phyloP scores from a whole-genome alignment of 1,140 invertebrate genomes.

The Luehdorfia chinensis region DNA sequence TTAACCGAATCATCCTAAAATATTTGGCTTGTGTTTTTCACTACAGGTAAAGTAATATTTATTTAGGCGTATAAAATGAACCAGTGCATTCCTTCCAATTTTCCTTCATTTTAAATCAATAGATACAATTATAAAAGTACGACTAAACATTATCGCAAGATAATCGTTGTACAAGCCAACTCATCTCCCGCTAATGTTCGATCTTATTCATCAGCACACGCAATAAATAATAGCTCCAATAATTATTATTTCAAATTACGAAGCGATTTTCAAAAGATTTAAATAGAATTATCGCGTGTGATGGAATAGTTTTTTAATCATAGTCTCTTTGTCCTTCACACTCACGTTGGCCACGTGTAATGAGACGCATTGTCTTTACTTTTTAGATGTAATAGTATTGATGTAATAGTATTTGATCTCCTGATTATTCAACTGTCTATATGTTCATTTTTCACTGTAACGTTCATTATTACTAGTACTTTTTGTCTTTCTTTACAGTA shows the following conservation, averaged over 20 bases:
- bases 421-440: conserved; percentile 46
- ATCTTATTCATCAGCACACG: conserved; percentile 32
- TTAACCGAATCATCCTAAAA: too few relatives aligned
- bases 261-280: conserved; percentile 64
- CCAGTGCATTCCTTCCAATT: too few relatives aligned
- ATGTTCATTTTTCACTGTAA: not conserved
- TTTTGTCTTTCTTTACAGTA: too few relatives aligned
- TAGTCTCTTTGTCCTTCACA: conserved; percentile 41
- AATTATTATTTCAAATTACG: conserved; percentile 66
- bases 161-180: too few relatives aligned
- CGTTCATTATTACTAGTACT: too few relatives aligned
- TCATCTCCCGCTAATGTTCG: conserved; percentile 10
- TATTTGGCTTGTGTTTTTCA: too few relatives aligned
- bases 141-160: too few relatives aligned
- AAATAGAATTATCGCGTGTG: conserved; percentile 68
- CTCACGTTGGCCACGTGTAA: conserved; percentile 59
- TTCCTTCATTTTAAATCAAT: too few relatives aligned
- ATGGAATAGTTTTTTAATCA: conserved; percentile 47
- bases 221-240: conserved; percentile 38
- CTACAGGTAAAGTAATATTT: too few relatives aligned
- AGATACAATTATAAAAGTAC: too few relatives aligned
- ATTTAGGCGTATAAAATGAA: too few relatives aligned
- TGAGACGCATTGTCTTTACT: conserved; percentile 43
- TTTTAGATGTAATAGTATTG: conserved; percentile 37
- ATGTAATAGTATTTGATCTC: conserved; percentile 34